Base-by-base conservation (phyloP, 2,113 vertebrate genomes). In the Collichthys lucidus region DNA sequence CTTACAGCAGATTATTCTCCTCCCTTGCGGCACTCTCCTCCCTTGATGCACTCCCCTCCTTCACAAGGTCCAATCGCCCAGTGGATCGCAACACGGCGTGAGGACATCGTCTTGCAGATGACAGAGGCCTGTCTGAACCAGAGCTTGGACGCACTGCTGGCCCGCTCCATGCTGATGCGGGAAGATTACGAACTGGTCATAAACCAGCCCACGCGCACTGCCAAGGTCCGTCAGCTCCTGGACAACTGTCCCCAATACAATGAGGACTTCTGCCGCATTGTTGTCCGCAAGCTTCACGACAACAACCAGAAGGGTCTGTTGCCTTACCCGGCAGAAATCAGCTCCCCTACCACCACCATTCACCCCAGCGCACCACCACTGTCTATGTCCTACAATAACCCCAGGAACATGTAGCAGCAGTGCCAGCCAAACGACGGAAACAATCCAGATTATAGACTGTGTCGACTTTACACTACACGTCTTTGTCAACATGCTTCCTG, bases 71-170 rank as follows among this genome's bases (percentile, higher is more conserved):
- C 95, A n/a, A 89, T 96, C 17, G 93, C 94, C 2, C 94, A 94
- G 11, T 99, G 98, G 98, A 96, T 99, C 59, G 92, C 95, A 57
- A 92, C 65, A 9, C 97, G 95, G 62, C 96, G 98, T 7, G 97
- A 98, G 91, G 96, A 97, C 35, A 96, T 99, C 9, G 94, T 98
- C 61, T 90, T 80, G 77, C 98, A 99, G 89, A 99, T 99, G 98
- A 99, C 98, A 0, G 97, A 99, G 82, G 98, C 98, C 0, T 99
- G 98, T 85, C 95, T 99, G 74, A 98, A 99, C 92, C 98, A 99
- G 79, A 96, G 95, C 42, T 87, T 99, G 86, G 98, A 99, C 31
- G 97, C 97, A 52, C 96, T 99, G 83, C 91, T 99, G 64, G 92
- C 98, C 50, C 94, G 95, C 60, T 93, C 94, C 81, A 93, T 98